Percentiles rank a stretch among this genome's conserved stretches.
Conservation (phyloP, 2,797 vertebrate genomes). For the Etheostoma perlongum region DNA sequence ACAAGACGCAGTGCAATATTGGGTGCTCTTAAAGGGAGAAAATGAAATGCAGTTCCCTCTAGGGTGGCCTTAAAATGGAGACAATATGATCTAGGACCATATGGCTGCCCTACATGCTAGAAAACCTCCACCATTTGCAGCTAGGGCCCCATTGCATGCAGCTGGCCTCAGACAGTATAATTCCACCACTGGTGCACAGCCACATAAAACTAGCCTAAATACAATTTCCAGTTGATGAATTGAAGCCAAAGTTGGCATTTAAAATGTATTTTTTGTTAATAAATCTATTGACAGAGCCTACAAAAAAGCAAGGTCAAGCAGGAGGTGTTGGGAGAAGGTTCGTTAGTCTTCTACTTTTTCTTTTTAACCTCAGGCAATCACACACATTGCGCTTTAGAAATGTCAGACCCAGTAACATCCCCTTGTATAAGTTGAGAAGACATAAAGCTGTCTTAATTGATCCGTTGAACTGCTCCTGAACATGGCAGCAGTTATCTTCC, state of each 20-base stretch:
- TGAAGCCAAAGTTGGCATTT: neutral
- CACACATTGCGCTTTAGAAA: constrained; percentile 6
- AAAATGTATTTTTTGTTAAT: neutral
- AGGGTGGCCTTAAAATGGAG: no score
- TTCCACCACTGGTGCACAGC: neutral
- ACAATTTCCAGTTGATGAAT: neutral
- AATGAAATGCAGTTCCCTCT: no score
- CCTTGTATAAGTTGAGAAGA: constrained; percentile 1
- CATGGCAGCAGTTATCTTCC: constrained; percentile 29
- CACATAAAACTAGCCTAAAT: neutral
- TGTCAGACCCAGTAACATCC: constrained; percentile 9
- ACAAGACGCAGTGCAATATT: no score
- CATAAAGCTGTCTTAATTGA: constrained; percentile 42
- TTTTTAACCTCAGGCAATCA: neutral
- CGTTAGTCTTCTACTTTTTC: neutral
- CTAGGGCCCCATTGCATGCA: no score
- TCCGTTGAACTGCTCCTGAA: constrained; percentile 28
- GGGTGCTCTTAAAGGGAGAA: no score
- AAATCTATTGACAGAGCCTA: neutral
- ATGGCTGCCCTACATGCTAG: no score
- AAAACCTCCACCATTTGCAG: no score
- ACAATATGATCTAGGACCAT: no score
- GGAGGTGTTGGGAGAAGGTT: neutral
- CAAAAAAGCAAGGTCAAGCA: neutral
- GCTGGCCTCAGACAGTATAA: no score